Evolutionary conservation across 2,888 invertebrate genomes (phyloP).

Genomic region (Crioceris asparagi): DNA sequence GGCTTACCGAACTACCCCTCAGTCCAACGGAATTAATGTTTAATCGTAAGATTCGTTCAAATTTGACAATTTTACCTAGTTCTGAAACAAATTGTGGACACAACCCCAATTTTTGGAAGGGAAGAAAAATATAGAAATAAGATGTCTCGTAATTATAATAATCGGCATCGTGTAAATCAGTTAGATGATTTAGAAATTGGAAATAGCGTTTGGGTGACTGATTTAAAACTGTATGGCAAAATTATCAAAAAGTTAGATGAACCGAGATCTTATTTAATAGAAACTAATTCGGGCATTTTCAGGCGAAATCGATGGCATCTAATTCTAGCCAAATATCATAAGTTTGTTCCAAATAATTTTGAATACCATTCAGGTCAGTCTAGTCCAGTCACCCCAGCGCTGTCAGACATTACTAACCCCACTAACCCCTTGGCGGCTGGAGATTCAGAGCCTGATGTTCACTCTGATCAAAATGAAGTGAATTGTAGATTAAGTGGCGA

Average conservation of each 20-base stretch:
- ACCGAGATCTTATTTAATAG: constrained; percentile 9
- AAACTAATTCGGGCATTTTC: constrained; percentile 6
- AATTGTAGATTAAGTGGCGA: no score
- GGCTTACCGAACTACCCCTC: constrained; percentile 9
- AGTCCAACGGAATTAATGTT: constrained; percentile 35
- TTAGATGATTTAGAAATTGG: constrained; percentile 5
- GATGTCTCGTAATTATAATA: constrained; percentile 3
- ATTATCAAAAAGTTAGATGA: constrained; percentile 5
- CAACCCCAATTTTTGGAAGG: background rate
- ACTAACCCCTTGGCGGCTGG: no score
- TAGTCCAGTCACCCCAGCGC: background rate
- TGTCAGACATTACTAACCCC: no score
- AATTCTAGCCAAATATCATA: constrained; percentile 7
- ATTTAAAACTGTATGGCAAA: constrained; percentile 7
- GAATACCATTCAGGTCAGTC: no score
- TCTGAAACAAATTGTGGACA: background rate
- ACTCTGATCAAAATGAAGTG: no score
- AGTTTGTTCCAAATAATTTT: constrained; percentile 1
- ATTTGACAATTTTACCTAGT: constrained; percentile 1
- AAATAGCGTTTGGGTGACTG: constrained; percentile 7
- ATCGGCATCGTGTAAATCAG: constrained; percentile 5
- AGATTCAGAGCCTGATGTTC: no score
- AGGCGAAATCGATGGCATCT: constrained; percentile 9
- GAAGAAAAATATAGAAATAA: constrained; percentile 1
- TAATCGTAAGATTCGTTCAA: constrained; percentile 4